Evolutionary conservation across 2,113 vertebrate species (phyloP), one percentile per base, ranked within the genome.

Genomic region (Bos indicus): DNA sequence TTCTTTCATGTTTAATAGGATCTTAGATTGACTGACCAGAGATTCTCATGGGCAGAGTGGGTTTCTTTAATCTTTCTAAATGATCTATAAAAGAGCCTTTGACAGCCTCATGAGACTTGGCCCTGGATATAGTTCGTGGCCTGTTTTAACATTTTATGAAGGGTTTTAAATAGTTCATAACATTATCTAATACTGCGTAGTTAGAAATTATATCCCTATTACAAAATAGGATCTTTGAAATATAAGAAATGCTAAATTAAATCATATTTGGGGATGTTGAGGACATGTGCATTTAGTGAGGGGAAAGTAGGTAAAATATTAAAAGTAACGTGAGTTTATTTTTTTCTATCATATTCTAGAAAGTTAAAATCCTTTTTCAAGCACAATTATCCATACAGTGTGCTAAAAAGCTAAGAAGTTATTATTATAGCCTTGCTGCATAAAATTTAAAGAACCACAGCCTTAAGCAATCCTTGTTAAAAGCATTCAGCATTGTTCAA

Each of bases 61-160:
- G 52, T 43, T 86, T 96, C 97, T 98, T 96, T 96, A 90, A 97
- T 98, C 96, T 96, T 97, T 80, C 74, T 88, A 95, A 97, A 93
- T 88, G 64, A 94, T 97, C 94, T 97, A 64, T 94, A 82, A 94
- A 93, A 92, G 80, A 94, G 85, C n/a, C 85, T 97, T 96, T 88
- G 95, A 97, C 54, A 77, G 48, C 43, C 88, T 96, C 90, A 8
- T 92, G 48, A 98, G 87, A 90, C 93, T 90, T 85, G 87, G 43
- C 48, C 48, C 67, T 59, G 10, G 96, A 94, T 90, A 85, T 28
- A 82, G 59, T 90, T 94, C 85, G 77, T 64, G 67, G 80, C 96
- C 88, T 62, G 14, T 94, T 97, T 81, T 95, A 94, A 77, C 88
- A 88, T 92, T 92, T 97, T 46, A 88, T 88, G 90, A 89, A 77